Conservation (phyloP, 1,140 invertebrate genomes). For the Chironomus striatipennis region DNA sequence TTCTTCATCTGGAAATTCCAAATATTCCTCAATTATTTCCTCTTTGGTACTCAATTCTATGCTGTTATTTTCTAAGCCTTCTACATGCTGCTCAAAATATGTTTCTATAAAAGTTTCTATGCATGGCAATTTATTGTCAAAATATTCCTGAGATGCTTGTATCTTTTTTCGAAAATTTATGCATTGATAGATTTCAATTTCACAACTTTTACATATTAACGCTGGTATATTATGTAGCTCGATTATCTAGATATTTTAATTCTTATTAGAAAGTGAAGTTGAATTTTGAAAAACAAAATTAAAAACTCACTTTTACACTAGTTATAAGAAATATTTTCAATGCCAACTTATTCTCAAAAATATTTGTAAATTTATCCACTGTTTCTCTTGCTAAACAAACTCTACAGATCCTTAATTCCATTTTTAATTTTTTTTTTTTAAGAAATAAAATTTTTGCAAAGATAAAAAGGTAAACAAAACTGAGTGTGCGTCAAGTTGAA, state of each 20-base stretch:
- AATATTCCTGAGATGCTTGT: background rate
- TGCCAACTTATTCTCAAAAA: background rate
- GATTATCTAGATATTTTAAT: background rate
- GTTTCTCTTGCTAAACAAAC: background rate
- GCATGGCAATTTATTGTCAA: background rate
- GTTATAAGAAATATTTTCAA: background rate
- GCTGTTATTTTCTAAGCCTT: background rate
- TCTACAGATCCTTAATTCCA: background rate
- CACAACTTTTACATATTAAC: background rate
- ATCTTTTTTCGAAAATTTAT: background rate
- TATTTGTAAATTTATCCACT: background rate
- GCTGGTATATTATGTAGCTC: background rate
- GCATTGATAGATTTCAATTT: background rate
- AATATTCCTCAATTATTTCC: background rate
- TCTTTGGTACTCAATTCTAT: background rate
- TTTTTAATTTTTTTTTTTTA: background rate
- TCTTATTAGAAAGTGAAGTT: background rate
- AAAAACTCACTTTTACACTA: background rate
- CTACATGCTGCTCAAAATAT: background rate
- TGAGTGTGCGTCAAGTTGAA: background rate
- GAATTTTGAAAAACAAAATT: background rate
- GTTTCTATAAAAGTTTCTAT: too few species aligned
- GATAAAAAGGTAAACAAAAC: background rate
- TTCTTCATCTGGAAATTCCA: background rate
- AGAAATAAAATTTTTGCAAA: background rate